Evolutionary conservation across 2,797 vertebrate genomes (phyloP).

Genomic region (Anas flavirostris): DNA sequence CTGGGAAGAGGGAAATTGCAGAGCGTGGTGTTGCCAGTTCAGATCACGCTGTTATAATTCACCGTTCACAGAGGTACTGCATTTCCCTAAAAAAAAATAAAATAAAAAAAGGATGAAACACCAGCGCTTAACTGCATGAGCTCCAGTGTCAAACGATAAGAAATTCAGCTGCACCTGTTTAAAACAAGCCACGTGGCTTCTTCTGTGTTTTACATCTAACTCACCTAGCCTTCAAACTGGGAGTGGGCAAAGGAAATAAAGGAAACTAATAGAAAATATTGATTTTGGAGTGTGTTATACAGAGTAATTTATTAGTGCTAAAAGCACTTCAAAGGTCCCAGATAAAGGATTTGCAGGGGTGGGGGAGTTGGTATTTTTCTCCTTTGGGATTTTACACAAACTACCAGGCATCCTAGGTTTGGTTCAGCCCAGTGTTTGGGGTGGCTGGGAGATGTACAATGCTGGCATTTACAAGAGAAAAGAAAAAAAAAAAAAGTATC

Average conservation of each 20-base stretch:
- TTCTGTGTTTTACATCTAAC: neutral
- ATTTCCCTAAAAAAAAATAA: neutral
- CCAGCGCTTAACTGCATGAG: neutral
- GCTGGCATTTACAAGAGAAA: neutral
- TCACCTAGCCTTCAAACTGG: neutral
- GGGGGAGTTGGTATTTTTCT: neutral
- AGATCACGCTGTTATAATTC: neutral
- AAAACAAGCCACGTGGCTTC: neutral
- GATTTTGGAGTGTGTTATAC: neutral
- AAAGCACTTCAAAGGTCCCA: neutral
- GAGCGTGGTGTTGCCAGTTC: neutral
- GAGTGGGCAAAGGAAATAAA: neutral
- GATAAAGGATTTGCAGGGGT: neutral
- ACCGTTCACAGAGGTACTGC: neutral
- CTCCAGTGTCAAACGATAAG: neutral
- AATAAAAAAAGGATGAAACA: neutral
- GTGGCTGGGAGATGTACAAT: neutral
- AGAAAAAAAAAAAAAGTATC: too few relatives aligned
- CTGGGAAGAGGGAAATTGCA: neutral
- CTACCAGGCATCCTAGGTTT: neutral
- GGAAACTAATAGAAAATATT: neutral
- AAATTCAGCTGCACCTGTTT: neutral
- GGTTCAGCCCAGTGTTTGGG: neutral
- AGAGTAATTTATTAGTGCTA: neutral
- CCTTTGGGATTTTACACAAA: neutral